These are phyloP conservation scores for Rhodinocichla rosea DNA, from an alignment of 2,113 vertebrate species.

Conservation along the genomic window DNA sequence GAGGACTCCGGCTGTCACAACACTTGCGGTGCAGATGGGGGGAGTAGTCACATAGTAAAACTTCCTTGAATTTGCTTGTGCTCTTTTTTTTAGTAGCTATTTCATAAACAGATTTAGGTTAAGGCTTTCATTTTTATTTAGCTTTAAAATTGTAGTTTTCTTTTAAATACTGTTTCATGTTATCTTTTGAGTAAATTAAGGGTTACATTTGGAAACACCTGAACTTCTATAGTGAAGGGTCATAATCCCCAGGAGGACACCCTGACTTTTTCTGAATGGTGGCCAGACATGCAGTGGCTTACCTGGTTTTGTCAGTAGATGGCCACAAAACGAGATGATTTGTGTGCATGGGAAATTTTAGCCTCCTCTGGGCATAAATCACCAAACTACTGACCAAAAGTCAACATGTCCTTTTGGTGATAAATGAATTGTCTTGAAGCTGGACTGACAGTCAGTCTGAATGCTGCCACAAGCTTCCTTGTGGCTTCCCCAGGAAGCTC, in stretches of 20 bases:
- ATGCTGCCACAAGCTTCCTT: neutral
- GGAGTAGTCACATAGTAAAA: neutral
- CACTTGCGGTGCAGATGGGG: neutral
- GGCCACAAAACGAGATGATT: neutral
- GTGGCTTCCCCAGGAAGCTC: neutral
- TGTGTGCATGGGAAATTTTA: neutral
- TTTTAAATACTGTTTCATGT: neutral
- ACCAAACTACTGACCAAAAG: neutral
- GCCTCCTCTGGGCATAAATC: neutral
- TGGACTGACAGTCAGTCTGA: neutral
- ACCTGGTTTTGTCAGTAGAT: neutral
- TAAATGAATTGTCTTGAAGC: neutral
- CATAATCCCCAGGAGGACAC: neutral
- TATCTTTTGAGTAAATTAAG: neutral
- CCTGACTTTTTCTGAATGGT: neutral
- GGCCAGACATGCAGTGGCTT: accelerated
- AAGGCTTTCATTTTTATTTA: neutral
- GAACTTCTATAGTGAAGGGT: neutral
- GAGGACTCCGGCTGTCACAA: neutral
- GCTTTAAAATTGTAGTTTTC: neutral
- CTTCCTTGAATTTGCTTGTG: neutral
- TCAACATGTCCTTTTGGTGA: neutral
- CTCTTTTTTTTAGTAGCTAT: neutral
- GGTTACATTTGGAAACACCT: neutral
- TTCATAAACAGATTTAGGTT: neutral